phyloP scores from a whole-genome alignment of 2,888 invertebrate genomes.

The Petrolisthes manimaculis region DNA sequence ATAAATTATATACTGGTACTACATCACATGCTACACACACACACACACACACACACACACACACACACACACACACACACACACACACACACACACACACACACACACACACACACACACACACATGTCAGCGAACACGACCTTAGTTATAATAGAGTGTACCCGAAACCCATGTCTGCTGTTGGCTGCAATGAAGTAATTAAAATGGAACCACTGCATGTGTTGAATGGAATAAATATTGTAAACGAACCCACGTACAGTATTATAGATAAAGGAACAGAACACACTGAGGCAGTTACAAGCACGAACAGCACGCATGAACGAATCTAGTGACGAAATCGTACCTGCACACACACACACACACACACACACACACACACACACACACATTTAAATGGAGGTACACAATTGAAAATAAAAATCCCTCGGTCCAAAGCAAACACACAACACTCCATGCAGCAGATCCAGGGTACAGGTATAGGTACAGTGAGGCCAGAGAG shows the following conservation, averaged over 20 bases:
- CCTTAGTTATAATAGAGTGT: not conserved
- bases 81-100: not conserved
- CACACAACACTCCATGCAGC: not conserved
- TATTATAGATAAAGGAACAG: no score
- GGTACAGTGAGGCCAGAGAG: no score
- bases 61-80: not conserved
- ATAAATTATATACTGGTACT: no score
- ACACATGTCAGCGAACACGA: not conserved
- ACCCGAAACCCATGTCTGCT: no score
- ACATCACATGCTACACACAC: no score
- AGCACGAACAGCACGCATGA: no score
- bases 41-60: not conserved
- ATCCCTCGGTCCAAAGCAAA: not conserved
- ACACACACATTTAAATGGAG: not conserved
- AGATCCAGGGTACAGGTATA: no score
- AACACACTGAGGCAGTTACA: no score
- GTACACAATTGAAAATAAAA: not conserved
- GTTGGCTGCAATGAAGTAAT: no score
- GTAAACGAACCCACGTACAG: no score
- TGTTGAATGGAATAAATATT: no score
- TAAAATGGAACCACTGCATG: no score
- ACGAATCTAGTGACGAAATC: not conserved
- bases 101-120: not conserved
- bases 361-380: not conserved
- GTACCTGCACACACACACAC: not conserved